phyloP scores from a whole-genome alignment of 2,113 vertebrate species.

The Myiagra hebetior region DNA sequence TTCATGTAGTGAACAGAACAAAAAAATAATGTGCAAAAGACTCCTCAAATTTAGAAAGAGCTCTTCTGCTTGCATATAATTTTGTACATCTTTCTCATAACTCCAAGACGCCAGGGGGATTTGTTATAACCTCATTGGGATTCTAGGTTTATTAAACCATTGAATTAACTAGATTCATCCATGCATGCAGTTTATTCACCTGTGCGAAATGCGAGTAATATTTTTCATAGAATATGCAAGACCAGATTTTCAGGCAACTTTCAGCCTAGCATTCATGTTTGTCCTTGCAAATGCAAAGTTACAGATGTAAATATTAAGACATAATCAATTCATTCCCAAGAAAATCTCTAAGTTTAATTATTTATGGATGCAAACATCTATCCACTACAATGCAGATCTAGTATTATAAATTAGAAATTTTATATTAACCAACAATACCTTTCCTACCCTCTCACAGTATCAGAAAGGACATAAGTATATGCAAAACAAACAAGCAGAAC shows the following conservation, averaged over 20 bases:
- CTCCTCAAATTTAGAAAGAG: background rate
- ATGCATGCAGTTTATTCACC: slow-evolving; percentile 35
- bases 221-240: slow-evolving; percentile 35
- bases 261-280: background rate
- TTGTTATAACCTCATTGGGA: slow-evolving; percentile 41
- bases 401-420: background rate
- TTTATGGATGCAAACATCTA: background rate
- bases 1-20: background rate
- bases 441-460: background rate
- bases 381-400: background rate
- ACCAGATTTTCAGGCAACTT: slow-evolving; percentile 10
- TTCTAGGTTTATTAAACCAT: slow-evolving; percentile 54
- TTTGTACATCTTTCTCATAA: slow-evolving; percentile 37
- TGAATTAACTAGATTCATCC: slow-evolving; percentile 53
- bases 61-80: slow-evolving; percentile 14
- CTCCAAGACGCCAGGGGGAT: background rate
- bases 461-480: background rate
- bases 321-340: background rate
- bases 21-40: background rate
- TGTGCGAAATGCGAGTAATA: slow-evolving; percentile 31
- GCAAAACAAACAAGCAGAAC: background rate
- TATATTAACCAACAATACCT: background rate
- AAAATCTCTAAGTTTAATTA: background rate
- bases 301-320: background rate
- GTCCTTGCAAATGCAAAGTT: slow-evolving; percentile 3